These are phyloP conservation scores for Oophaga pumilio DNA, from an alignment of 2,113 vertebrate species.

Conservation along the genomic window DNA sequence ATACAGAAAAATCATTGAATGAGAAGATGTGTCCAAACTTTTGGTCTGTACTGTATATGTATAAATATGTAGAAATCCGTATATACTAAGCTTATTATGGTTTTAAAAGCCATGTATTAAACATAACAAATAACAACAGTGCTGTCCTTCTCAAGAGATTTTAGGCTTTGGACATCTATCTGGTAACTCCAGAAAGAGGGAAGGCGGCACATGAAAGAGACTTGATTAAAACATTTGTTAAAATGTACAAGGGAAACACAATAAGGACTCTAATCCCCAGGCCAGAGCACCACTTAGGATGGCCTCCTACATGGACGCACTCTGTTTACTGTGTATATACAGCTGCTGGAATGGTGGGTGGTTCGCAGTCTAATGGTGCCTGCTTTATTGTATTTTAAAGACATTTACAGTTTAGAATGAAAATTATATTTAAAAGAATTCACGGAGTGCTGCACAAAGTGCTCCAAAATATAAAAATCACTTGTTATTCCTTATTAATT, in stretches of 20 bases:
- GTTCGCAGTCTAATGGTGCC: constrained; percentile 29
- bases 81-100: background rate
- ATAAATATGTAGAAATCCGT: background rate
- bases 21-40: no score
- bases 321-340: constrained; percentile 61
- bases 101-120: background rate
- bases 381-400: constrained; percentile 22
- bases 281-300: constrained; percentile 47
- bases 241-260: constrained; percentile 23
- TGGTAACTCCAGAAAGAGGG: background rate
- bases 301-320: constrained; percentile 57
- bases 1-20: no score
- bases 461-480: background rate
- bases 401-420: constrained; percentile 2
- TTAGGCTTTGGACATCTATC: background rate
- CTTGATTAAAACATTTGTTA: background rate
- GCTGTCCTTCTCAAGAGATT: background rate
- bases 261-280: constrained; percentile 56
- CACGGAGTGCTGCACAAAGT: background rate
- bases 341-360: constrained; percentile 57
- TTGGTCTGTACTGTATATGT: no score
- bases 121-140: background rate
- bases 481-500: background rate
- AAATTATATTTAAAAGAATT: background rate
- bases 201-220: background rate